Evolutionary conservation across 2,797 vertebrate species (phyloP).

Genomic region (Enteromius paludinosus): DNA sequence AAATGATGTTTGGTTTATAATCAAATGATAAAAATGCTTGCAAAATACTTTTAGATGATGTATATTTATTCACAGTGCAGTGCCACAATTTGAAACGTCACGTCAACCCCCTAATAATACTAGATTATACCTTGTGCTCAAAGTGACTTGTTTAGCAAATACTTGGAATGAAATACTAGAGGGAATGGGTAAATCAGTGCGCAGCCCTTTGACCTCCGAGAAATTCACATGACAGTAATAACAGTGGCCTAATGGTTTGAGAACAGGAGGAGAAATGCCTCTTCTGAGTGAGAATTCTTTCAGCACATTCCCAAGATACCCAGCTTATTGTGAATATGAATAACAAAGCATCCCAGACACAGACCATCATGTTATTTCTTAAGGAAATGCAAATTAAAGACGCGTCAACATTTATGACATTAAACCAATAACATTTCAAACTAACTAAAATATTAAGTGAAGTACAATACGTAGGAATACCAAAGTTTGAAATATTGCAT

Average conservation of each 20-base stretch:
- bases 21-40: not conserved
- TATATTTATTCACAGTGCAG: not conserved
- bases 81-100: not conserved
- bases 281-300: conserved; percentile 18
- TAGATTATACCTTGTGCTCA: not conserved
- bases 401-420: conserved; percentile 14
- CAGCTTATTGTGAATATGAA: not conserved
- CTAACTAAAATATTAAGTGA: not conserved
- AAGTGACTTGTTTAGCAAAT: conserved; percentile 14
- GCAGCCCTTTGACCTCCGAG: conserved; percentile 44
- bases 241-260: conserved; percentile 7
- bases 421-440: conserved; percentile 23
- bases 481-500: not conserved
- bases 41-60: not conserved
- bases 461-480: not conserved
- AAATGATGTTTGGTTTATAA: not conserved
- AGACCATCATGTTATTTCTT: not conserved
- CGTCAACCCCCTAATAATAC: not conserved
- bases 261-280: conserved; percentile 33
- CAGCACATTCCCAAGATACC: conserved; percentile 32
- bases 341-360: not conserved
- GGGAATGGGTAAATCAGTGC: conserved; percentile 8
- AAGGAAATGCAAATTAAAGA: not conserved
- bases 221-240: conserved; percentile 50
- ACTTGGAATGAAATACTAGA: not conserved